Conservation (phyloP, 2,888 invertebrate species). For the Phyllotreta striolata region DNA sequence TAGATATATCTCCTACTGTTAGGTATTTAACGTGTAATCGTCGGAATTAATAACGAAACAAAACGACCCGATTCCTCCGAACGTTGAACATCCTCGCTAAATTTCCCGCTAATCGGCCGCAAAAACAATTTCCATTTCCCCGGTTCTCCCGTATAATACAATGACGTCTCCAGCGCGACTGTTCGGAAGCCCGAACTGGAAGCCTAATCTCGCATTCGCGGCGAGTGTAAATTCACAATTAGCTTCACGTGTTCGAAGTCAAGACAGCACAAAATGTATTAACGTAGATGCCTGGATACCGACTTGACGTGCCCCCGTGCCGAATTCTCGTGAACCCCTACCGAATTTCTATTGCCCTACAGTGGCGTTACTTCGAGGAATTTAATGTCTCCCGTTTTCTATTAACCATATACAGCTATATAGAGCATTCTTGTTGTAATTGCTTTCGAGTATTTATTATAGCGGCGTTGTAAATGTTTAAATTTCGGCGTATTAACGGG, state of each 20-base stretch:
- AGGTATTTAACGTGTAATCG: no score
- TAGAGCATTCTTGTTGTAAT: no score
- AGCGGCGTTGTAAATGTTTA: no score
- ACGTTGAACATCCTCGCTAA: not conserved
- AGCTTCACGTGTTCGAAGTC: slow-evolving; percentile 38
- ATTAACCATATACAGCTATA: no score
- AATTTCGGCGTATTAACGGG: no score
- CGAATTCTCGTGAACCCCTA: slow-evolving; percentile 3
- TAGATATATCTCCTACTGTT: no score
- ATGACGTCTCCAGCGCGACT: slow-evolving; percentile 7
- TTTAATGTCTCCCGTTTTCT: no score
- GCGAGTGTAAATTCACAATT: slow-evolving; percentile 32
- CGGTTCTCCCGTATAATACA: not conserved
- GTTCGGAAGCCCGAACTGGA: slow-evolving; percentile 15
- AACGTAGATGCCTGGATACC: slow-evolving; percentile 29
- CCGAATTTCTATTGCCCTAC: slow-evolving; percentile 3
- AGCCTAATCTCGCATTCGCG: slow-evolving; percentile 20
- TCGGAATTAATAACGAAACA: no score
- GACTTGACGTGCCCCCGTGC: slow-evolving; percentile 35
- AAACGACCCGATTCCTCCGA: no score
- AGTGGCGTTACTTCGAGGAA: slow-evolving; percentile 6
- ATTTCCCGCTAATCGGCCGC: slow-evolving; percentile 16
- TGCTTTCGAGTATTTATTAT: no score
- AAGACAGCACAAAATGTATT: slow-evolving; percentile 35
- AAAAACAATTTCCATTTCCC: slow-evolving; percentile 13